Conservation (phyloP, 2,797 vertebrate genomes). For the Lutjanus argentimaculatus region DNA sequence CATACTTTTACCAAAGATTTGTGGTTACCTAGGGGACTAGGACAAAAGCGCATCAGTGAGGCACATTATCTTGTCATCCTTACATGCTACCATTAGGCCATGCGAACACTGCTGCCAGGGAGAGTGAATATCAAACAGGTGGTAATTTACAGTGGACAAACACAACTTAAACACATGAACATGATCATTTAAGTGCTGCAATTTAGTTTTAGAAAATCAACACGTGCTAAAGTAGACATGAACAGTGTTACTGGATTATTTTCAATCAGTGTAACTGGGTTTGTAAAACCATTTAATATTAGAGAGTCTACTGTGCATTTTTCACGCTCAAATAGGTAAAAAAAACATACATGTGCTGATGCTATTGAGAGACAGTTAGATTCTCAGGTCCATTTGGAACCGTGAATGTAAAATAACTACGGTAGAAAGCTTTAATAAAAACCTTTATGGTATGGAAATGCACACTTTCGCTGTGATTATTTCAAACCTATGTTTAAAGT, state of each 20-base stretch:
- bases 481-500: background rate
- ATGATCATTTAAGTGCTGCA: slow-evolving; percentile 3
- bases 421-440: background rate
- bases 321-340: background rate
- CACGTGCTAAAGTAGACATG: background rate
- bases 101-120: background rate
- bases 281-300: background rate
- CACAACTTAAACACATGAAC: slow-evolving; percentile 13
- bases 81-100: slow-evolving; percentile 26
- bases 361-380: background rate
- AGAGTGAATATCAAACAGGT: slow-evolving; percentile 22
- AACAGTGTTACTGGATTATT: background rate
- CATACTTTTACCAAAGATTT: slow-evolving; percentile 51
- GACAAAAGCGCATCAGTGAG: slow-evolving; percentile 55
- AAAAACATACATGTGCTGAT: background rate
- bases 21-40: slow-evolving; percentile 71
- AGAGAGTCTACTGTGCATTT: slow-evolving; percentile 4
- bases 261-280: background rate
- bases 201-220: background rate
- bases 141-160: slow-evolving; percentile 22
- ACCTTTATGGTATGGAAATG: background rate
- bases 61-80: slow-evolving; percentile 73
- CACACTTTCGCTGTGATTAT: background rate
- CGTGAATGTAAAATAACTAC: background rate
- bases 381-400: background rate